Base-by-base conservation (phyloP, 2,797 vertebrate genomes). In the Cryptoprocta ferox region DNA sequence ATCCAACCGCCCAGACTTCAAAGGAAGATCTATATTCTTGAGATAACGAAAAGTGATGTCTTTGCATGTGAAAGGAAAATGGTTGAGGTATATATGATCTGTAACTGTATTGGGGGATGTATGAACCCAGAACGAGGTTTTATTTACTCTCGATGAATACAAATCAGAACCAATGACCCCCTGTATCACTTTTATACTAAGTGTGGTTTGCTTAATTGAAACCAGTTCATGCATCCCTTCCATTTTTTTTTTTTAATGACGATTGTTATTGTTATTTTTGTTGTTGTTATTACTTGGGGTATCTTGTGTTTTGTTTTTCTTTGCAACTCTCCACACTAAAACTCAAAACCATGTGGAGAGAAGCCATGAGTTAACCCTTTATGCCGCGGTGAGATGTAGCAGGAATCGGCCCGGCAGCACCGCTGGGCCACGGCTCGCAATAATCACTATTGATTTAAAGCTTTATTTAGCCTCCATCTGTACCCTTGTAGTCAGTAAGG, bases 391-490 rank as follows among this genome's bases (percentile, higher is more conserved):
- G 98, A 97, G 93, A 98, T 98, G 98, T 98, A 98, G 98, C 98
- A 98, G 97, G 85, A 97, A 97, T 91, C 96, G 98, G 98, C 98
- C 98, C 98, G 96, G 98, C 98, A 88, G 96, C 78, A 5, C 95
- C 98, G 98, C 98, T 97, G 98, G 98, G 98, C 98, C 89, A 98
- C 98, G 98, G 99, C 98, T 98, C 98, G 99, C 99, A 99, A 99
- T 99, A 99, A 99, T 99, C 99, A 99, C 99, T 99, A 99, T 99
- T 98, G 99, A 99, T 99, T 99, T 99, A 99, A 99, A 99, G 99
- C 99, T 99, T 99, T 99, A 99, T 98, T 99, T 99, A 99, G 99
- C 98, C 98, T 99, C 98, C 99, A 98, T 99, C 98, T 99, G 98
- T 98, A 98, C 99, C 98, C 92, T 98, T 95, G 97, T 99, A 99